phyloP scores from a whole-genome alignment of 2,797 vertebrate species.

The Gephyroberyx darwinii region DNA sequence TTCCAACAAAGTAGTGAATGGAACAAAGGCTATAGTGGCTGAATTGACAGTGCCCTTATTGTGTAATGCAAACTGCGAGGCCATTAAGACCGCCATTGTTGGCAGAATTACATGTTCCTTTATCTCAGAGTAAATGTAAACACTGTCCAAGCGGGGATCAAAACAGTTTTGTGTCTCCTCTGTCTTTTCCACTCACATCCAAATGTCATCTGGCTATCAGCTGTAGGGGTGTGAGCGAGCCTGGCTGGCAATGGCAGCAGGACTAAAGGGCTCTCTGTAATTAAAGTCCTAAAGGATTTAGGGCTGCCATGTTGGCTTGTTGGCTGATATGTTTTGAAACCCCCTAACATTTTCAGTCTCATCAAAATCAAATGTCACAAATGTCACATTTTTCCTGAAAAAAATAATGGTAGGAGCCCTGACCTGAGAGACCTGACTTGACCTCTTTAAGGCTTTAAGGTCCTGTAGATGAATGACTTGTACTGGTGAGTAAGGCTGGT shows the following conservation, averaged over 20 bases:
- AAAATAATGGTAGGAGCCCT: neutral
- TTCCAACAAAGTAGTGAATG: slow-evolving; percentile 13
- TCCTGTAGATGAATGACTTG: neutral
- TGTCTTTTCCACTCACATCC: slow-evolving; percentile 45
- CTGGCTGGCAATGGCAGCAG: slow-evolving; percentile 6
- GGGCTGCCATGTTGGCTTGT: slow-evolving; percentile 9
- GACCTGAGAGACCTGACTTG: neutral
- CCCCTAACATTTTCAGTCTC: slow-evolving; percentile 20
- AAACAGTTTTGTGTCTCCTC: slow-evolving; percentile 18
- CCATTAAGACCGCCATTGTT: neutral
- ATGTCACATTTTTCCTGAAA: slow-evolving; percentile 13
- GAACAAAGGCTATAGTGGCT: slow-evolving; percentile 4
- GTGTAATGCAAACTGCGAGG: slow-evolving; percentile 12
- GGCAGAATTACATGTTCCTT: slow-evolving; percentile 25
- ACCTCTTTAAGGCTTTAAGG: too few relatives aligned
- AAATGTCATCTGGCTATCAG: slow-evolving; percentile 49
- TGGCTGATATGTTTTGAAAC: slow-evolving; percentile 5
- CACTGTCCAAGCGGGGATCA: slow-evolving; percentile 17
- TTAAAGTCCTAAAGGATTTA: slow-evolving; percentile 5
- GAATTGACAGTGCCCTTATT: slow-evolving; percentile 18
- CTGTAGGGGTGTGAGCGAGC: slow-evolving; percentile 6
- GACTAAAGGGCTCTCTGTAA: slow-evolving; percentile 30
- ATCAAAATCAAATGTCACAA: slow-evolving; percentile 24
- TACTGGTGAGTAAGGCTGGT: slow-evolving; percentile 4
- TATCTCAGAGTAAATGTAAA: slow-evolving; percentile 32